Evolutionary conservation across 2,888 invertebrate species (phyloP), one percentile per base, ranked within the genome.

Genomic region (Fragum sueziense): DNA sequence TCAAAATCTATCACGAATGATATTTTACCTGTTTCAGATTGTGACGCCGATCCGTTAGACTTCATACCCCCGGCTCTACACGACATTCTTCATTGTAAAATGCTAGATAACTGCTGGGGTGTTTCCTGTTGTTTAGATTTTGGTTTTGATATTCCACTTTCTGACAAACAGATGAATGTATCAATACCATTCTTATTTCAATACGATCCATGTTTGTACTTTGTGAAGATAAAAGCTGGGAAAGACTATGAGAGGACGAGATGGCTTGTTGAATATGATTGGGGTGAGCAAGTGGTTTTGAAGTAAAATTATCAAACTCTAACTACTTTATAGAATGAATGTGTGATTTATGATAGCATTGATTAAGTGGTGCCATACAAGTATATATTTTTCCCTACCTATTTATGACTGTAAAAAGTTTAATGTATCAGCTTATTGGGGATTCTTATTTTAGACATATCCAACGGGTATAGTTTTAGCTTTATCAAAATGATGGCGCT

Each of bases 51-150:
- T 4, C 29, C 51, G 14, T 31, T 41, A 14, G 65, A 65, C 25
- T 73, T 52, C 25, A 51, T 73, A 1, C 73, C 65, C 14, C n/a
- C 27, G 27, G 1, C 22, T 22, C 20, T 73, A 9, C 17, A 62
- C 25, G 20, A 29, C 20, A 34, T 65, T 33, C 33, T 73, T 2
- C 25, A 52, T 0, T 73, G 73, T 41, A 62, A 73, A 52, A 65
- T 73, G 73, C n/a, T 65, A 11, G 73, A 73, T 22, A 62, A 73
- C 41, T 73, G 73, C 20, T 73, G 73, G 73, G 73, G 73, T 4
- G 52, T 73, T 9, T 29, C 27, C 1, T 73, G 73, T 51, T 73
- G 73, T 52, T 33, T 73, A 0, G 65, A 73, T 22, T 73, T 73
- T 51, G 52, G 25, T 4, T 51, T 73, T 17, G 27, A 52, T 11